Base-by-base conservation (phyloP, 1,140 invertebrate species). In the Whitmania pigra region DNA sequence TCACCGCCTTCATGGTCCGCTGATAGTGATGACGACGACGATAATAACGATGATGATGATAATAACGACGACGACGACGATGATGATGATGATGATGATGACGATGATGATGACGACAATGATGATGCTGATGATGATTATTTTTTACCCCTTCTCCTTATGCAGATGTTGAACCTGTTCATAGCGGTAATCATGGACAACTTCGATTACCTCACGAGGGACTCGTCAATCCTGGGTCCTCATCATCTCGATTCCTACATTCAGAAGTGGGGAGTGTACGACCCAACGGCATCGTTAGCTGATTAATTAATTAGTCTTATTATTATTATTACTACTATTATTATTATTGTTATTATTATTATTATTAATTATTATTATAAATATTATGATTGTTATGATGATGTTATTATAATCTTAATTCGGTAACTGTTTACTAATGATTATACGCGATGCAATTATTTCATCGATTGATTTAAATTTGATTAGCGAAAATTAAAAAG, bases 131-230 rank as follows among this genome's bases (percentile, higher is more conserved):
- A 25, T 63, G 22, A 22, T 63, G 22, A 60, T 60, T 4, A 60
- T 60, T 5, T 17, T 60, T 27, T 7, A 7, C 55, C n/a, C 4
- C 17, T 17, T 6, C 55, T 17, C 17, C 55, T 4, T 60, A 6
- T 4, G 13, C 36, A 93, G 88, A 99, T 99, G 95, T 87, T 99
- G 81, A 99, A 99, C 86, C 87, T 99, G 78, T 99, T 99, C 87
- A 96, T 99, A 79, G 96, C 97, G 79, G 96, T 99, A 80, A 99
- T 99, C 81, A 99, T 99, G 96, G 96, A 99, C 85, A 99, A 99
- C n/a, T n/a, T n/a, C n/a, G n/a, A n/a, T n/a, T n/a, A n/a, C n/a
- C n/a, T n/a, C n/a, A n/a, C n/a, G n/a, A 87, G 97, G 80, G 97
- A 99, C 84, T 96, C 93, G 67, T 97, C 93, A 75, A 99, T 99